Conservation (phyloP, 2,888 invertebrate species). For the Nudaria mundana region DNA sequence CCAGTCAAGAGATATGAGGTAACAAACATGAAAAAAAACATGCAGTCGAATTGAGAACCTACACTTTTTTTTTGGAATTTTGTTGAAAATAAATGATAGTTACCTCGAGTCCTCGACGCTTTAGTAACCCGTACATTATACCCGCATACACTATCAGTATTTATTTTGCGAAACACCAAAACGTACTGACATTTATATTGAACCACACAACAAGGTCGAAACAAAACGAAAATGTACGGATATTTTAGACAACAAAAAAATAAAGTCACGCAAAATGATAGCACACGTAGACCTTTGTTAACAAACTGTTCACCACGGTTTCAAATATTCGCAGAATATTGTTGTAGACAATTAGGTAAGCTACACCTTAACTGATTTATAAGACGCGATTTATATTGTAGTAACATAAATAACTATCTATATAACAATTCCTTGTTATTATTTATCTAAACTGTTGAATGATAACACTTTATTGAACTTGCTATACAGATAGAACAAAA, state of each 20-base stretch:
- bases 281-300: conserved; percentile 40
- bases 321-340: conserved; percentile 11
- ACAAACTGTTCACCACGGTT: conserved; percentile 16
- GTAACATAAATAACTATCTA: neutral
- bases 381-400: neutral
- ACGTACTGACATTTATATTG: conserved; percentile 4
- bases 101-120: conserved; percentile 7
- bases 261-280: conserved; percentile 53
- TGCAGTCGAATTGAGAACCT: no score
- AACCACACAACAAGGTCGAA: conserved; percentile 12
- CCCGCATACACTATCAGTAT: conserved; percentile 1
- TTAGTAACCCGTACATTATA: conserved; percentile 10
- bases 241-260: conserved; percentile 25
- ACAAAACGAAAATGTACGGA: conserved; percentile 14
- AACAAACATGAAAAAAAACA: no score
- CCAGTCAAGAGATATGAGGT: no score
- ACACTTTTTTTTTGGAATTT: neutral
- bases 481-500: no score
- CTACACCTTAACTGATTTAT: neutral
- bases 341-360: conserved; percentile 14
- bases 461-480: neutral
- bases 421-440: neutral
- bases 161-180: conserved; percentile 4
- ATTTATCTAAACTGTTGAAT: neutral
- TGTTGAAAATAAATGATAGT: neutral